These are phyloP conservation scores for Hippocampus zosterae DNA, from an alignment of 2,113 vertebrate genomes.

Conservation along the genomic window DNA sequence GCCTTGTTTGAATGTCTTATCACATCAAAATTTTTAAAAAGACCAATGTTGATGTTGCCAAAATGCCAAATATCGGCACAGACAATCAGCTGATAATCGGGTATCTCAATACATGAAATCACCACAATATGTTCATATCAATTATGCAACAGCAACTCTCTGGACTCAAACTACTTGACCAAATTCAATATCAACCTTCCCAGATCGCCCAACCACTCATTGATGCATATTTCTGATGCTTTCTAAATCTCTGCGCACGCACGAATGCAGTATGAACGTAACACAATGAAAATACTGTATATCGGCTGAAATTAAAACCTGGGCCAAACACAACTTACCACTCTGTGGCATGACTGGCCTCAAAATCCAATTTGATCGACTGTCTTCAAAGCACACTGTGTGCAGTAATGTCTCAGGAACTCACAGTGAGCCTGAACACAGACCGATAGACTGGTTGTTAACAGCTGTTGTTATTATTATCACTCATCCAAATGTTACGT, in stretches of 20 bases:
- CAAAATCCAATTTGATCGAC: conserved; percentile 18
- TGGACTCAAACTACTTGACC: background rate
- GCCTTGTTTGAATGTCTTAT: too few species aligned
- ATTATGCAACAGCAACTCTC: background rate
- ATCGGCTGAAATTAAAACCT: conserved; percentile 3
- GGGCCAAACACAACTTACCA: conserved; percentile 6
- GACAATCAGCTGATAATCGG: too few species aligned
- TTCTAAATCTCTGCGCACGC: background rate
- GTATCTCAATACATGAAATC: background rate
- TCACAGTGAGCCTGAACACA: background rate
- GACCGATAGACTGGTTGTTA: conserved; percentile 15
- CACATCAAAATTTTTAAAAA: too few species aligned
- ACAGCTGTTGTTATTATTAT: conserved; percentile 23
- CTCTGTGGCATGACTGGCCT: conserved; percentile 8
- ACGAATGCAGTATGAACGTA: background rate
- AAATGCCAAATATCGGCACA: too few species aligned
- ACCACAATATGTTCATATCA: background rate
- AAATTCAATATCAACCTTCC: too few species aligned
- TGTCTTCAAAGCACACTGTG: conserved; percentile 21
- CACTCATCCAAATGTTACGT: conserved; percentile 22
- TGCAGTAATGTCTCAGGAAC: conserved; percentile 16
- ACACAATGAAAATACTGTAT: conserved; percentile 4
- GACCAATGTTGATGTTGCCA: too few species aligned
- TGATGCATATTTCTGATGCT: background rate
- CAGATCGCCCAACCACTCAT: background rate